Evolutionary conservation across 2,888 invertebrate species (phyloP).

Genomic region (Diarsia rubi): DNA sequence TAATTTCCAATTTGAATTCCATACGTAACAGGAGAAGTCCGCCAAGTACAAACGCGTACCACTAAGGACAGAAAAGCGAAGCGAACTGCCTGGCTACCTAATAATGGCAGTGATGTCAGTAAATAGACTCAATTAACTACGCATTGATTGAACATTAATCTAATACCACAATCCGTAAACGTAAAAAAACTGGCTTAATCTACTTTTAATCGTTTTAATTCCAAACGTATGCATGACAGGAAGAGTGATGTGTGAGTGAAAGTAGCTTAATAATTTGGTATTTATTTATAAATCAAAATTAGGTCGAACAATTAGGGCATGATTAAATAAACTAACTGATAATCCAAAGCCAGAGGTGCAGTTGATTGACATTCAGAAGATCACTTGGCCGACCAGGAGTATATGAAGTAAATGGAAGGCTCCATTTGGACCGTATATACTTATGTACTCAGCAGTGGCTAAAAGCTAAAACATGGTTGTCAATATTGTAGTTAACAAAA

Average conservation of each 20-base stretch:
- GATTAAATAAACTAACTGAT: neutral
- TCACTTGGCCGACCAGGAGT: no score
- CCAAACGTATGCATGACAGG: conserved; percentile 10
- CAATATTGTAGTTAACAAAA: no score
- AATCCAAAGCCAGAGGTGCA: neutral
- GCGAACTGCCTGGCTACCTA: conserved; percentile 75
- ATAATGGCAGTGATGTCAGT: conserved; percentile 72
- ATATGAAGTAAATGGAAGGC: no score
- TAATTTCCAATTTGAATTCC: neutral
- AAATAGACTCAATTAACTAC: conserved; percentile 79
- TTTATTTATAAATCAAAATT: neutral
- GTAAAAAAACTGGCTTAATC: conserved; percentile 61
- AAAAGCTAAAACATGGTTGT: no score
- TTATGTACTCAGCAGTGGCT: no score
- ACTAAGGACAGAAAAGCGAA: conserved; percentile 71
- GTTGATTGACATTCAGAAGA: neutral
- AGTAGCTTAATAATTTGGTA: neutral
- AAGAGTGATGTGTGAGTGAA: conserved; percentile 6
- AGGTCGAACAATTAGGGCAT: neutral
- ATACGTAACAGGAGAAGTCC: neutral
- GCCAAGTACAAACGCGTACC: conserved; percentile 53
- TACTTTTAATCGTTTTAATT: conserved; percentile 56
- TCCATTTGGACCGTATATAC: no score
- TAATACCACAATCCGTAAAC: conserved; percentile 67
- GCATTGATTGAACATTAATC: conserved; percentile 75